Conservation (phyloP, 2,888 invertebrate genomes). For the Odiellus spinosus region DNA sequence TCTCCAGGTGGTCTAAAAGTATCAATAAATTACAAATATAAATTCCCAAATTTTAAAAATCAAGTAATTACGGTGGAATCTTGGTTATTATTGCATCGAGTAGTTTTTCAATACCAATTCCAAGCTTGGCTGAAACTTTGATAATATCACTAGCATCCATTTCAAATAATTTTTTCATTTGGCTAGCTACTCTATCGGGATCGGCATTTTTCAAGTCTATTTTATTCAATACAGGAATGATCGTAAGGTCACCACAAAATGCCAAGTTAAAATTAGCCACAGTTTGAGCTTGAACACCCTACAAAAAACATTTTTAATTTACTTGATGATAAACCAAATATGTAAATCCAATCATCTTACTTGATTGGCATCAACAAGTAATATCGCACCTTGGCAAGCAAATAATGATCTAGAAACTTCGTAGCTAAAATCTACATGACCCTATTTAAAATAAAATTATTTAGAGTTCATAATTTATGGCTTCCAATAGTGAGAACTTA, state of each 20-base stretch:
- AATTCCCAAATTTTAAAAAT: not conserved
- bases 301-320: slow-evolving; percentile 7
- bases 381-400: slow-evolving; percentile 85
- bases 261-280: slow-evolving; percentile 92
- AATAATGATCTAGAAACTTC: slow-evolving; percentile 82
- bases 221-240: slow-evolving; percentile 91
- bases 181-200: slow-evolving; percentile 61
- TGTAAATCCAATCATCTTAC: slow-evolving; percentile 15
- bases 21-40: not conserved
- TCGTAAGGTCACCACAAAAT: slow-evolving; percentile 55
- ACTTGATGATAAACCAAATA: slow-evolving; percentile 1
- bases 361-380: slow-evolving; percentile 87
- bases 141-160: slow-evolving; percentile 55
- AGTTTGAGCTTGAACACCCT: slow-evolving; percentile 87
- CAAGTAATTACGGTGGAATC: slow-evolving; percentile 45
- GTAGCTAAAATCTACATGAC: slow-evolving; percentile 93
- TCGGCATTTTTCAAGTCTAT: slow-evolving; percentile 83
- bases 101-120: slow-evolving; percentile 61
- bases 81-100: slow-evolving; percentile 57
- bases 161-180: slow-evolving; percentile 64
- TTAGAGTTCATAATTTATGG: not conserved
- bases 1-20: slow-evolving; percentile 27
- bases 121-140: slow-evolving; percentile 80
- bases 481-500: too few relatives aligned
- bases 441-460: slow-evolving; percentile 30